phyloP scores from a whole-genome alignment of 2,797 vertebrate genomes.

The Xenentodon cancila region DNA sequence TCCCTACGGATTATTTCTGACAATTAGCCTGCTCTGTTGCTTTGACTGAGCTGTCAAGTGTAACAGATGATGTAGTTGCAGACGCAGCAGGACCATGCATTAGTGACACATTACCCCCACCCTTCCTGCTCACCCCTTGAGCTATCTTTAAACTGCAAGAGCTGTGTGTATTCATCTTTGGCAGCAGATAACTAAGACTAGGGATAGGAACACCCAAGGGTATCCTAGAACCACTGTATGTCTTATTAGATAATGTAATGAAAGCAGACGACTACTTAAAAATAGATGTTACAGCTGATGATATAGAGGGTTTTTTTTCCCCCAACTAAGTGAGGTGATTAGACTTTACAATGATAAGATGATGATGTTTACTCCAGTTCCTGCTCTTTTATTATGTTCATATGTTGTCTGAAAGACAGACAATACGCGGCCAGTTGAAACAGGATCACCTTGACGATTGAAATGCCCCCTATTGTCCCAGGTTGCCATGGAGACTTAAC shows the following conservation, averaged over 20 bases:
- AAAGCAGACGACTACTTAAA: constrained; percentile 9
- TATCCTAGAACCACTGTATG: constrained; percentile 23
- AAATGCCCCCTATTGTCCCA: constrained; percentile 53
- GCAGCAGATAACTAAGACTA: constrained; percentile 63
- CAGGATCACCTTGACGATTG: constrained; percentile 52
- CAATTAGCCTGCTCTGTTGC: constrained; percentile 48
- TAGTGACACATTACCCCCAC: constrained; percentile 19
- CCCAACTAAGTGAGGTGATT: background rate
- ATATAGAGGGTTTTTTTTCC: background rate
- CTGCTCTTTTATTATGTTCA: constrained; percentile 1
- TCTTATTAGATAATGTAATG: constrained; percentile 34
- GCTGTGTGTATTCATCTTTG: constrained; percentile 67
- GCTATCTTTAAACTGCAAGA: constrained; percentile 75
- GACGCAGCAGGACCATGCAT: constrained; percentile 13
- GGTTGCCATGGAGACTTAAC: constrained; percentile 57
- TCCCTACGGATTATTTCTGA: constrained; percentile 53
- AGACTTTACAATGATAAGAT: background rate
- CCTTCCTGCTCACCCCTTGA: constrained; percentile 22
- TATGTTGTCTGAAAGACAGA: constrained; percentile 5
- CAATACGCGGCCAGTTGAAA: constrained; percentile 49
- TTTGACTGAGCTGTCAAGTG: constrained; percentile 60
- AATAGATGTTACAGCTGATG: constrained; percentile 1
- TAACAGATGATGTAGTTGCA: constrained; percentile 55
- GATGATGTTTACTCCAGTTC: background rate
- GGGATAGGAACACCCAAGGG: constrained; percentile 50